Conservation (phyloP, 2,888 invertebrate genomes). For the Helobdella robusta region DNA sequence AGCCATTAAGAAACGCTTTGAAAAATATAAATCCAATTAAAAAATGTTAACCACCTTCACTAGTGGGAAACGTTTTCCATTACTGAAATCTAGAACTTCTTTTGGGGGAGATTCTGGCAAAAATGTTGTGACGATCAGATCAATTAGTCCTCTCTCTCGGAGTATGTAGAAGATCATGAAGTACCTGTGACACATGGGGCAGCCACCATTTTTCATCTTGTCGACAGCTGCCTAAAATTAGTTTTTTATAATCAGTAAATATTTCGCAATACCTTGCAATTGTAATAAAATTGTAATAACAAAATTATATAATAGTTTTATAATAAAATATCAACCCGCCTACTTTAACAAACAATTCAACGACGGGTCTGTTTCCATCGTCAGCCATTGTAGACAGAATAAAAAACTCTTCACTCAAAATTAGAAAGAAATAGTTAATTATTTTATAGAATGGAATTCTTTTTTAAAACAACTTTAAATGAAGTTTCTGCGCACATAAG, state of each 20-base stretch:
- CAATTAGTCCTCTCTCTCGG: conserved; percentile 37
- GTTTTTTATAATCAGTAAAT: too few relatives aligned
- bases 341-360: conserved; percentile 28
- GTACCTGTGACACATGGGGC: conserved; percentile 97
- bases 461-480: too few relatives aligned
- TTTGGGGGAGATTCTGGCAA: conserved; percentile 38
- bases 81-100: conserved; percentile 35
- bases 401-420: too few relatives aligned
- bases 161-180: conserved; percentile 68
- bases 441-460: too few relatives aligned
- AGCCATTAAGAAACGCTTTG: too few relatives aligned
- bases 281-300: too few relatives aligned
- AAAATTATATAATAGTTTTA: too few relatives aligned
- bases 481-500: too few relatives aligned
- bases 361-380: conserved; percentile 25
- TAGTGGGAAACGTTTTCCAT: conserved; percentile 35
- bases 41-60: conserved; percentile 34
- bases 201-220: conserved; percentile 92
- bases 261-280: too few relatives aligned
- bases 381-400: conserved; percentile 10
- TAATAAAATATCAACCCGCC: not conserved
- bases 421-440: too few relatives aligned
- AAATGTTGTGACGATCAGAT: conserved; percentile 40
- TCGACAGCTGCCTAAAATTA: conserved; percentile 74
- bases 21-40: too few relatives aligned